Evolutionary conservation across 2,113 vertebrate species (phyloP).

Genomic region (Calyptommatus sinebrachiatus): DNA sequence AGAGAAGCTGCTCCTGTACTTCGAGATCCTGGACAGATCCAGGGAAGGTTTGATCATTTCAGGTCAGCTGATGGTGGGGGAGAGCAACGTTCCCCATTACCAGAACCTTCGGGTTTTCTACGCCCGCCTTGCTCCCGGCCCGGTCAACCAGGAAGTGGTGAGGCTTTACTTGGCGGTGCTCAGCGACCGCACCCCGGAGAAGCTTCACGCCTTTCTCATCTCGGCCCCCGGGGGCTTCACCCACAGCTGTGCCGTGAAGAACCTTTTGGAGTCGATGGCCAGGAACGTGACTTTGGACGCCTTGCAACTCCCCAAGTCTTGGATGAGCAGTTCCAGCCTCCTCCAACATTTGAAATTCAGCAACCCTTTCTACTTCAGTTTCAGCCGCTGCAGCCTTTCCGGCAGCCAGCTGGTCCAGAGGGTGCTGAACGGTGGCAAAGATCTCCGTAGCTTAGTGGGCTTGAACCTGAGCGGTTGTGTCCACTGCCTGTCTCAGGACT

Average conservation of each 20-base stretch:
- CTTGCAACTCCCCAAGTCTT: slow-evolving; percentile 90
- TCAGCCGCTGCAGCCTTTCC: slow-evolving; percentile 85
- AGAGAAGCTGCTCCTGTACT: slow-evolving; percentile 88
- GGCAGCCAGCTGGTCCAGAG: slow-evolving; percentile 85
- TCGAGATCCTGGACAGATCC: slow-evolving; percentile 89
- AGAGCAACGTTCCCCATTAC: slow-evolving; percentile 97
- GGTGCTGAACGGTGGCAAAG: slow-evolving; percentile 79
- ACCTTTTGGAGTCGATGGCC: slow-evolving; percentile 87
- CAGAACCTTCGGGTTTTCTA: slow-evolving; percentile 91
- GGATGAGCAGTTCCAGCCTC: slow-evolving; percentile 85
- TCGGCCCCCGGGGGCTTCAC: slow-evolving; percentile 89
- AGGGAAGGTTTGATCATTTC: slow-evolving; percentile 86
- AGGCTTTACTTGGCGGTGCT: slow-evolving; percentile 93
- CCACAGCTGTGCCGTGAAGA: slow-evolving; percentile 81
- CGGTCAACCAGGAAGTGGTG: slow-evolving; percentile 92
- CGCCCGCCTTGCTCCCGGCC: slow-evolving; percentile 90
- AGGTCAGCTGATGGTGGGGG: slow-evolving; percentile 93
- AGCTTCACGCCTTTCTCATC: slow-evolving; percentile 88
- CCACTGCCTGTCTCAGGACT: slow-evolving; percentile 81
- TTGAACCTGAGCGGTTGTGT: slow-evolving; percentile 91
- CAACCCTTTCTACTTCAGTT: slow-evolving; percentile 89
- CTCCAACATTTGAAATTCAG: slow-evolving; percentile 85
- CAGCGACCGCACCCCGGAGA: slow-evolving; percentile 88
- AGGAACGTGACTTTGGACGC: slow-evolving; percentile 83
- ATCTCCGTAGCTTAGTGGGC: slow-evolving; percentile 81